A percentile compares a stretch with the other conserved stretches of the same genome.
These are phyloP conservation scores for Laterallus jamaicensis DNA, from an alignment of 2,113 vertebrate species.

Conservation along the genomic window DNA sequence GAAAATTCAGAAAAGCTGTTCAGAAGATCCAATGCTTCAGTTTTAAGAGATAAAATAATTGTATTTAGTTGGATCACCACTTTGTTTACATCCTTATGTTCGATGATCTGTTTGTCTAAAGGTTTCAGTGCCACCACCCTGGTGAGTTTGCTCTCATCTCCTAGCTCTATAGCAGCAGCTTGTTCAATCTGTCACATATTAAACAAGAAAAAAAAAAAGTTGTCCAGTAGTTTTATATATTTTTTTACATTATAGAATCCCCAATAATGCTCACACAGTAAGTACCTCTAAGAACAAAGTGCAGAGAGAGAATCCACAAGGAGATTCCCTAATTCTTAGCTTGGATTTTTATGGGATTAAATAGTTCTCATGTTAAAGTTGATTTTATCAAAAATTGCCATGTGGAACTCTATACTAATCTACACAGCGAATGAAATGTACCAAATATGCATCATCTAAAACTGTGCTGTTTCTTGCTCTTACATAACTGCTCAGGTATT, in stretches of 20 bases:
- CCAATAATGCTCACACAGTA: neutral
- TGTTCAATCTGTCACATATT: conserved; percentile 76
- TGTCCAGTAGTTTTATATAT: neutral
- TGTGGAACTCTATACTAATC: neutral
- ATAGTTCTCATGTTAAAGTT: neutral
- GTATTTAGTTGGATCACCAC: conserved; percentile 77
- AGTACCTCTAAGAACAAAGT: neutral
- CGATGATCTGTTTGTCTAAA: conserved; percentile 78
- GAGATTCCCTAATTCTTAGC: neutral
- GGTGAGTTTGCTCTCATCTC: conserved; percentile 72
- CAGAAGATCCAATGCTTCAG: conserved; percentile 67
- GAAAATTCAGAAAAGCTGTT: conserved; percentile 77
- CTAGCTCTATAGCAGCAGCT: conserved; percentile 63
- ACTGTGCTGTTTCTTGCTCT: neutral
- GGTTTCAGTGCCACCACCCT: conserved; percentile 72
- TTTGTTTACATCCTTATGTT: conserved; percentile 84
- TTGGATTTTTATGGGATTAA: neutral
- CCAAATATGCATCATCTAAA: neutral
- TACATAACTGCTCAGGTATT: neutral
- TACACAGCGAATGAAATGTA: neutral
- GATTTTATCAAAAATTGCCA: neutral
- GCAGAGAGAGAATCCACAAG: neutral
- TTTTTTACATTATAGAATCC: neutral
- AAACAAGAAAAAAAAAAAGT: neutral
- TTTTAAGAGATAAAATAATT: conserved; percentile 74